These are phyloP conservation scores for Pitta sordida DNA, from an alignment of 2,113 vertebrate genomes.

Conservation along the genomic window DNA sequence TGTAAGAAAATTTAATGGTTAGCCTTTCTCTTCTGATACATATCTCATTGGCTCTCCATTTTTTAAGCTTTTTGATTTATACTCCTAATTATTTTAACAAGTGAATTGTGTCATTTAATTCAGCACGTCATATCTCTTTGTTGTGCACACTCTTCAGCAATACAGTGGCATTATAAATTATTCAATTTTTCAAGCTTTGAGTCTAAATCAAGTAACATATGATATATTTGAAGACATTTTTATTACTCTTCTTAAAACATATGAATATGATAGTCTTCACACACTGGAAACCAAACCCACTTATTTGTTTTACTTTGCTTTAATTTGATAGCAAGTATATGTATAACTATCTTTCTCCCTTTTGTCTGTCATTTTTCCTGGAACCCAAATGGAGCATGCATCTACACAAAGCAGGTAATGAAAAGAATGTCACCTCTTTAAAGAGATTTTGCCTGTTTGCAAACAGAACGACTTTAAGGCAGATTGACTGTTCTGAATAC, in stretches of 20 bases:
- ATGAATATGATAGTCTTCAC: constrained; percentile 14
- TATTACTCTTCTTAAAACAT: constrained; percentile 27
- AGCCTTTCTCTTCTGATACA: background rate
- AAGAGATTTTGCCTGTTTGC: background rate
- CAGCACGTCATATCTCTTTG: constrained; percentile 10
- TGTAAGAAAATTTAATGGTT: background rate
- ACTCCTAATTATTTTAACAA: constrained; percentile 68
- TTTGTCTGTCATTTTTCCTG: constrained; percentile 18
- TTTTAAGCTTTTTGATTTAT: constrained; percentile 40
- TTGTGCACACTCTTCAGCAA: constrained; percentile 15
- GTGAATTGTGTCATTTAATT: constrained; percentile 51
- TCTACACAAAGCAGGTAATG: background rate
- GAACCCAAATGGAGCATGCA: background rate
- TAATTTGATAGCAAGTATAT: background rate
- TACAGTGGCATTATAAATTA: constrained; percentile 38
- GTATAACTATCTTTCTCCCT: constrained; percentile 17
- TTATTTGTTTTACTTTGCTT: constrained; percentile 30
- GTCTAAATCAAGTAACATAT: constrained; percentile 51
- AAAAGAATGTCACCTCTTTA: constrained; percentile 7
- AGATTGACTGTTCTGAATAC: constrained; percentile 17
- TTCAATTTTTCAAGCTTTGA: constrained; percentile 51
- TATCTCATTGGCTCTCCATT: background rate
- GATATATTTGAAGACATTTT: constrained; percentile 22
- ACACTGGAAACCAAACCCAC: background rate
- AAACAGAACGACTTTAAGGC: background rate